These are phyloP conservation scores for Nephotettix cincticeps DNA, from an alignment of 1,140 invertebrate genomes.

Conservation along the genomic window DNA sequence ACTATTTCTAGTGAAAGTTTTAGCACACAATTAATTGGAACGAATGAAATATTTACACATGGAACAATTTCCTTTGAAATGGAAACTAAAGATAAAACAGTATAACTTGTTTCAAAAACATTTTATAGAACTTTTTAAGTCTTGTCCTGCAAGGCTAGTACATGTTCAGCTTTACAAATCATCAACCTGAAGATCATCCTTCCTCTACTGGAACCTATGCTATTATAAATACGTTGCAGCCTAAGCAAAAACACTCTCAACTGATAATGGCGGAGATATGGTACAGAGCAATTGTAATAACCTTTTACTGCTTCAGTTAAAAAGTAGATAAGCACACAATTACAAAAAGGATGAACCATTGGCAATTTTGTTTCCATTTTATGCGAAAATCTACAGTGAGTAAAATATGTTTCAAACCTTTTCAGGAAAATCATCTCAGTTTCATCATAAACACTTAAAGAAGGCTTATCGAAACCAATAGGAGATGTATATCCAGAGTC, in stretches of 20 bases:
- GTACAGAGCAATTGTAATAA: not conserved
- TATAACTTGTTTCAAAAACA: too few species aligned
- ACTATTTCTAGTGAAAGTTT: too few species aligned
- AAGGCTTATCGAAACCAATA: not conserved
- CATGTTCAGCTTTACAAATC: not conserved
- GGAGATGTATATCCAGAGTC: not conserved
- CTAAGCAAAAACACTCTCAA: not conserved
- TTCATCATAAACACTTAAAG: not conserved
- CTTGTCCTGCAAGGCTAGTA: too few species aligned
- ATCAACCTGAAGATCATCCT: not conserved
- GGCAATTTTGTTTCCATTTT: not conserved
- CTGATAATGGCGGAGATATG: not conserved
- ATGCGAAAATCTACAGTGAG: not conserved
- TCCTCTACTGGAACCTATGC: not conserved
- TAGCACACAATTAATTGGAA: too few species aligned
- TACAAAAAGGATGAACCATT: not conserved
- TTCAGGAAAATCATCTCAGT: not conserved
- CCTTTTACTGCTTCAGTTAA: not conserved
- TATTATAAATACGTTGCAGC: not conserved
- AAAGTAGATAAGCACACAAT: not conserved
- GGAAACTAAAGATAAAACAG: too few species aligned
- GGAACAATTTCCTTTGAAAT: too few species aligned
- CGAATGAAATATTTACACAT: too few species aligned
- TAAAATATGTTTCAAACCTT: not conserved
- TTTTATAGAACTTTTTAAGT: too few species aligned